Conservation (phyloP, 2,888 invertebrate species). For the Thysanoteuthis rhombus region DNA sequence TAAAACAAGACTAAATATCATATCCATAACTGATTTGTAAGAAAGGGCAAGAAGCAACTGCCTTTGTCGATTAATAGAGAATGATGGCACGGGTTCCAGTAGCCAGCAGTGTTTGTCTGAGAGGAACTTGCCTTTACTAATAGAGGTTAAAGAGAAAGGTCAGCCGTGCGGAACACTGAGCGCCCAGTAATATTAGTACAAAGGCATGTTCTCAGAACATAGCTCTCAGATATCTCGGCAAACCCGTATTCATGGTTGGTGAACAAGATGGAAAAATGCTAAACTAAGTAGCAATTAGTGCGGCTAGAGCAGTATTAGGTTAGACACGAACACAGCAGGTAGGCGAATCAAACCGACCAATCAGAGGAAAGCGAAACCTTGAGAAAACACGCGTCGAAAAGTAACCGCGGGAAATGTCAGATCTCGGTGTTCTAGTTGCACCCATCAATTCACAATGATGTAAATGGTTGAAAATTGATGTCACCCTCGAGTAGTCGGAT, state of each 20-base stretch:
- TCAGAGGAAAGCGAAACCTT: not conserved
- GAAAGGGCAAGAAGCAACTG: not conserved
- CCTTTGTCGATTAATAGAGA: not conserved
- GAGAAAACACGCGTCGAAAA: not conserved
- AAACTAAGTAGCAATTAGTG: constrained; percentile 31
- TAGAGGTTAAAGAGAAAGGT: constrained; percentile 29
- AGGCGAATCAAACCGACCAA: not conserved
- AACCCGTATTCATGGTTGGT: not conserved
- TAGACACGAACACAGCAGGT: constrained; percentile 26
- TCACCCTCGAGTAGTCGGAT: not conserved
- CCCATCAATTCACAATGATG: constrained; percentile 12
- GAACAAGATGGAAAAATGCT: not conserved
- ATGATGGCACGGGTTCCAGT: not conserved
- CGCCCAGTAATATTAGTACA: not conserved
- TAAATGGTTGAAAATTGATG: constrained; percentile 12
- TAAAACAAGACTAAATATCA: not conserved
- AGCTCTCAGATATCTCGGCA: not conserved
- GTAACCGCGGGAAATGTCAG: not conserved
- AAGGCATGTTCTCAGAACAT: not conserved
- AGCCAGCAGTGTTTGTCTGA: not conserved
- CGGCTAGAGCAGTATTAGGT: not conserved
- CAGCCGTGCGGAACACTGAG: not conserved
- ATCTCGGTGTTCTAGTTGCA: constrained; percentile 12
- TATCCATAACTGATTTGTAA: not conserved
- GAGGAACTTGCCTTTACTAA: not conserved